These are phyloP conservation scores for Sepioteuthis lessoniana DNA, from an alignment of 2,888 invertebrate species.

Conservation along the genomic window DNA sequence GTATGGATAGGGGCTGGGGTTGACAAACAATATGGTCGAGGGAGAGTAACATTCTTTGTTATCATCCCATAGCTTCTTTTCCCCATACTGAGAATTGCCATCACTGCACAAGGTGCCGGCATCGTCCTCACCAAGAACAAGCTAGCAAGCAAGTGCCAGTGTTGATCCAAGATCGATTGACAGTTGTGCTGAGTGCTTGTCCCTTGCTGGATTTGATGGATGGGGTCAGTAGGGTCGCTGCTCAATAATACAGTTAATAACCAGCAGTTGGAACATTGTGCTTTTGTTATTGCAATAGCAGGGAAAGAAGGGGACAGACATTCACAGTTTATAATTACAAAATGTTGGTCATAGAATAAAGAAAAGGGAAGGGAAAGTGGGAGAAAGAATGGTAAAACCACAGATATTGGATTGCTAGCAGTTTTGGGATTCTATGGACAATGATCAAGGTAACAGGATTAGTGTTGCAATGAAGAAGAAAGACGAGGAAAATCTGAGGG, in stretches of 20 bases:
- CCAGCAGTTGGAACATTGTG: neutral
- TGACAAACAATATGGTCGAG: neutral
- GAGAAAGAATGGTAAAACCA: neutral
- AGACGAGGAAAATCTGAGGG: no score
- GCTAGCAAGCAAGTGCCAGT: neutral
- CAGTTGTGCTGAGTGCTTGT: neutral
- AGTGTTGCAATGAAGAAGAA: no score
- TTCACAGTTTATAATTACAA: slow-evolving; percentile 33
- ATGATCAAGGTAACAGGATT: no score
- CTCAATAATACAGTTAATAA: slow-evolving; percentile 33
- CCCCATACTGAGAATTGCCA: neutral
- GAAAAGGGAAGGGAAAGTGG: neutral
- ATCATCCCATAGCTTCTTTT: neutral
- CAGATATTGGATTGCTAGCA: no score
- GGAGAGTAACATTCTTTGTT: neutral
- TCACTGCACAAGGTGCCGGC: neutral
- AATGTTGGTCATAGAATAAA: neutral
- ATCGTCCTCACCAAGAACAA: neutral
- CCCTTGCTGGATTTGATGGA: neutral
- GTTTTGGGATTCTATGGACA: no score
- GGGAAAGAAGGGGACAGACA: neutral
- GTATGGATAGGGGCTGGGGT: neutral
- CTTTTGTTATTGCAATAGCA: slow-evolving; percentile 33
- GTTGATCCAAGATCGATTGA: slow-evolving; percentile 33
- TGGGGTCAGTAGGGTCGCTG: slow-evolving; percentile 12